Evolutionary conservation across 2,888 invertebrate species (phyloP).

Genomic region (Strigamia transsilvanica): DNA sequence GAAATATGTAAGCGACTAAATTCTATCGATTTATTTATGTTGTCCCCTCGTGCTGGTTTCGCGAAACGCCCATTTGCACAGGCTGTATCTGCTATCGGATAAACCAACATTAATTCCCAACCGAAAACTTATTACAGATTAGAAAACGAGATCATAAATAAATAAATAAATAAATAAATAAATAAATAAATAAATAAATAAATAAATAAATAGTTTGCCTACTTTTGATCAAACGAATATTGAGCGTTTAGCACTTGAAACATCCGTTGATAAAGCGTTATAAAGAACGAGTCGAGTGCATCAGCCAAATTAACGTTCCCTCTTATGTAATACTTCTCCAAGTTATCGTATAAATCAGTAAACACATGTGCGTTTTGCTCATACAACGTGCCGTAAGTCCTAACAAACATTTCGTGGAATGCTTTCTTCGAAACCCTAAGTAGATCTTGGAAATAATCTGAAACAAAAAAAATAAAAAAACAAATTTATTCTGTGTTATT

Average conservation of each 20-base stretch:
- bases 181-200: no score
- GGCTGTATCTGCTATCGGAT: no score
- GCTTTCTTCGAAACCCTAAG: conserved; percentile 82
- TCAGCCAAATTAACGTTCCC: conserved; percentile 85
- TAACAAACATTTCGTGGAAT: conserved; percentile 94
- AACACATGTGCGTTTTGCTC: conserved; percentile 93
- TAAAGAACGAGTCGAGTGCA: conserved; percentile 92
- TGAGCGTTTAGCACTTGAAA: conserved; percentile 94
- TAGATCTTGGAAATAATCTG: conserved; percentile 87
- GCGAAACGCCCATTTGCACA: no score
- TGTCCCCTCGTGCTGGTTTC: no score
- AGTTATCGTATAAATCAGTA: conserved; percentile 85
- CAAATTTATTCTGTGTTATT: not conserved
- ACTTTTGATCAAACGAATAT: conserved; percentile 87
- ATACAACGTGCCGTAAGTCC: conserved; percentile 94
- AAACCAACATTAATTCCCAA: not conserved
- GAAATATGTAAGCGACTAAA: no score
- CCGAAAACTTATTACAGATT: not conserved
- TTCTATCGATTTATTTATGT: no score
- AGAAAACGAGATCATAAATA: not conserved
- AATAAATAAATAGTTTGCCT: conserved; percentile 57
- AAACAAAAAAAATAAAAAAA: conserved; percentile 36
- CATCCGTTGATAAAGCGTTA: conserved; percentile 92
- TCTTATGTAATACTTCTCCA: conserved; percentile 86
- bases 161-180: no score